Percentiles rank a stretch among this genome's conserved stretches.
Conservation (phyloP, 2,797 vertebrate species). For the Coreius guichenoti region DNA sequence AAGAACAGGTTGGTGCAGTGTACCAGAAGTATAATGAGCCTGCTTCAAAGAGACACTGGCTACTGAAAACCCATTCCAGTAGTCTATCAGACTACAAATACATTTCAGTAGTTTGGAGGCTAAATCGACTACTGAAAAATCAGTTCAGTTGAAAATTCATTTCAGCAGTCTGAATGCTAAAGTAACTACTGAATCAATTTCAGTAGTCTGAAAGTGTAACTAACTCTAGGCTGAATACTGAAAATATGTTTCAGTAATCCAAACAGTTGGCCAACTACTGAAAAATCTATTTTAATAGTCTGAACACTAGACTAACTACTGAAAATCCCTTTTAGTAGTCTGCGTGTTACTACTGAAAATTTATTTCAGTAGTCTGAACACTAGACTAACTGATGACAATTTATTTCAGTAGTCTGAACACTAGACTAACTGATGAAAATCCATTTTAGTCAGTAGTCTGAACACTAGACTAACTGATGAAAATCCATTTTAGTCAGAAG, state of each 20-base stretch:
- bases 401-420: background rate
- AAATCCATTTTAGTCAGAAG: background rate
- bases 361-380: background rate
- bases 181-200: background rate
- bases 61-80: conserved; percentile 19
- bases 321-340: background rate
- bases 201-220: background rate
- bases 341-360: background rate
- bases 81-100: conserved; percentile 6
- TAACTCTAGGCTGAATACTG: background rate
- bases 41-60: background rate
- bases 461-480: background rate
- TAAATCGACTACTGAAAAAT: background rate
- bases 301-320: too few relatives aligned
- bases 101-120: background rate
- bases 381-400: background rate
- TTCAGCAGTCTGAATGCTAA: background rate
- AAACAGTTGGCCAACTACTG: background rate
- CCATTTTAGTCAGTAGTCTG: too few relatives aligned
- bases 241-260: background rate
- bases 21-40: background rate
- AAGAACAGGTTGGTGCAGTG: conserved; percentile 30
- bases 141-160: background rate
- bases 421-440: background rate
- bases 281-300: background rate